Evolutionary conservation across 1,140 invertebrate genomes (phyloP), one percentile per base, ranked within the genome.

Genomic region (Lethocerus indicus): DNA sequence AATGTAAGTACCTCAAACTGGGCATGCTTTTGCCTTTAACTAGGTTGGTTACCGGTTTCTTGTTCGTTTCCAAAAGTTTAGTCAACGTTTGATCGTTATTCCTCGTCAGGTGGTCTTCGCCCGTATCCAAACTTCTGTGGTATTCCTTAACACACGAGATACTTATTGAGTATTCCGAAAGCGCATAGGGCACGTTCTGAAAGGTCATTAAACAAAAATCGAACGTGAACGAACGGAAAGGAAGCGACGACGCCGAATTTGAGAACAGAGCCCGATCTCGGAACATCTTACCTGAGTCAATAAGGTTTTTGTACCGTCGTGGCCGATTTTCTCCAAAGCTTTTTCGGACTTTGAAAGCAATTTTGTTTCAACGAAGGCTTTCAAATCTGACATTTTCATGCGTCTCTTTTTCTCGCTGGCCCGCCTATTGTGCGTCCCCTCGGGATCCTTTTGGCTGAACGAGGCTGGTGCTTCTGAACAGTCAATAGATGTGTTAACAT

Each of bases 21-120:
- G 89, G 89, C 87, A 93, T 91, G 69, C 87, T 91, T 68, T 91
- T 92, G 41, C 88, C 89, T 72, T 91, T 89, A 39, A 89, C 80
- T 26, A 92, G 67, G 64, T 83, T 85, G 49, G 77, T 79, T 1
- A 75, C 63, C 12, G 63, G 52, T 49, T 49, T 54, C 23, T 58
- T 53, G 55, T 59, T 47, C 3, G 63, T 60, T 42, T 75, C 68
- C 51, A 74, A 73, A 49, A 72, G 69, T 60, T 72, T 74, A 12
- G 71, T 76, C 13, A 74, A 67, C 47, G 76, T 71, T 0, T 80
- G 79, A 35, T 71, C 71, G n/a, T n/a, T n/a, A n/a, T 75, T 78
- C 41, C 78, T 67, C 1, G 74, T 71, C 47, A 81, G 63, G 55
- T 71, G 64, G 53, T 76, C 78, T 46, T 87, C 83, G 1, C 77